Conservation (phyloP, 2,797 vertebrate species). For the Premnoplex brunnescens region DNA sequence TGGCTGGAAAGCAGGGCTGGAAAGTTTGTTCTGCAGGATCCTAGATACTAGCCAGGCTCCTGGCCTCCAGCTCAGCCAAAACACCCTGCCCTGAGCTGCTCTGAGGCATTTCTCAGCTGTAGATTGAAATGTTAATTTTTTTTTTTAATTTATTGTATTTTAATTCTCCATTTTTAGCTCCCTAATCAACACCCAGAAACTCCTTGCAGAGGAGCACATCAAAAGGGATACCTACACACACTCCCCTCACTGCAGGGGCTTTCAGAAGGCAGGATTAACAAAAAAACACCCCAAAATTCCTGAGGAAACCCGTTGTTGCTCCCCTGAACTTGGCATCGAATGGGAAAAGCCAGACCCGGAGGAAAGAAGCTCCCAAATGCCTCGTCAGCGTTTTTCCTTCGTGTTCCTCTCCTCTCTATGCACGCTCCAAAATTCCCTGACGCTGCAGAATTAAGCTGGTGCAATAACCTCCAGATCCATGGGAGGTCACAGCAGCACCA, state of each 20-base stretch:
- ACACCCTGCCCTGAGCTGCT: background rate
- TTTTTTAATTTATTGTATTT: background rate
- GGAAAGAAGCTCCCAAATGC: background rate
- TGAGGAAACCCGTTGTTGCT: background rate
- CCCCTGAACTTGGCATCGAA: background rate
- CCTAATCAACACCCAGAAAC: background rate
- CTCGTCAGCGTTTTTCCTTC: rapidly evolving
- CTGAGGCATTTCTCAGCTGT: background rate
- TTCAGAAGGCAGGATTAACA: background rate
- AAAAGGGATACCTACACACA: background rate
- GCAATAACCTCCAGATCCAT: background rate
- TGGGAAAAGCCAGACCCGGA: background rate
- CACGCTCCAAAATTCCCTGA: background rate
- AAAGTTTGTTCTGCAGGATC: background rate
- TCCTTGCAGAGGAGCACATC: background rate
- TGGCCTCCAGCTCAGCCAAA: background rate
- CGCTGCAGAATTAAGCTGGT: background rate
- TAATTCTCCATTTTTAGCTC: background rate
- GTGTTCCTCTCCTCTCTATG: rapidly evolving
- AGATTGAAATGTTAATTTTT: background rate
- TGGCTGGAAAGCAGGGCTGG: slow-evolving; percentile 19
- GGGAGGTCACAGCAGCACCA: background rate
- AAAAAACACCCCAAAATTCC: background rate
- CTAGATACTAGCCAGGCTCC: slow-evolving; percentile 39
- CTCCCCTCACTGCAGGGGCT: background rate